Evolutionary conservation across 2,797 vertebrate genomes (phyloP), one percentile per base, ranked within the genome.

Genomic region (Catamblyrhynchus diadema): DNA sequence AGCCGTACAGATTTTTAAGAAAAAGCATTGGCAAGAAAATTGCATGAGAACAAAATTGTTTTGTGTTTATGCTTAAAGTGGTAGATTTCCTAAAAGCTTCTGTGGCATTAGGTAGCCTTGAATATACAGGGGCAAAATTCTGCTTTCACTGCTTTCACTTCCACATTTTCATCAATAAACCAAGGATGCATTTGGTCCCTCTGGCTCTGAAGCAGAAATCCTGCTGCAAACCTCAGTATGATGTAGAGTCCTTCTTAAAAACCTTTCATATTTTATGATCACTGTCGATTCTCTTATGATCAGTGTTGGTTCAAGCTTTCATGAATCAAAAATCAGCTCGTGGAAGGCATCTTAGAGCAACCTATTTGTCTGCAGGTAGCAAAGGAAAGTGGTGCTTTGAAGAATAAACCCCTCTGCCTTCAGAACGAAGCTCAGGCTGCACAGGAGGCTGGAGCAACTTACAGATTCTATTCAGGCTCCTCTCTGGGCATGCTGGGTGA

Each of bases 21-120:
- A 96, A 96, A 96, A 93, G 94, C 82, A 91, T 45, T 95, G 94
- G 92, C 94, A 94, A 89, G 94, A 69, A 96, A 94, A 94, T 66
- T 9, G 48, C 93, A 87, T 75, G 84, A 54, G 53, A 85, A 90
- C 60, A 92, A 80, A 84, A 79, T 88, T 57, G 85, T 67, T 91
- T 95, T 71, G 45, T 95, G 95, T 90, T 90, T 95, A 62, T 94
- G 62, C 73, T 94, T 91, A 60, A 94, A 94, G 89, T 30, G 72
- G 91, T 42, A 90, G 77, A 32, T 88, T 75, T 81, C 84, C 70
- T 64, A 86, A 74, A 88, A 83, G 83, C 90, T 88, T 59, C 85
- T 60, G 65, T 6, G 10, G 72, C 82, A 79, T n/a, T 12, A 54
- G 53, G 80, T 92, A 94, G 65, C 81, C 77, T 65, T 65, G 57